Percentiles rank a stretch among this genome's conserved stretches.
Conservation (phyloP, 1,140 invertebrate species). For the Cephus cinctus region DNA sequence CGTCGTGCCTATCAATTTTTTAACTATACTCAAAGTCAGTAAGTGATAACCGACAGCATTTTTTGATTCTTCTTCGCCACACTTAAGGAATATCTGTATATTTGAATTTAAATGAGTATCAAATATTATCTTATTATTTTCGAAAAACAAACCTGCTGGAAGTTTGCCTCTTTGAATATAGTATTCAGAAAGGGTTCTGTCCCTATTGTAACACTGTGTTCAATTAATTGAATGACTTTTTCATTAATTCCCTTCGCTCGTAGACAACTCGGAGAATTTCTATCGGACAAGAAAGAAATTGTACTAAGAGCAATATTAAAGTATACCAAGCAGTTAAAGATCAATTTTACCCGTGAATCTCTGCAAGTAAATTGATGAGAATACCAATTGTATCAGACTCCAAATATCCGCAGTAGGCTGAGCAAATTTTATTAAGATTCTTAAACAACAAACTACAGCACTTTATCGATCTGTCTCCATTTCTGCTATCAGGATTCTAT, state of each 20-base stretch:
- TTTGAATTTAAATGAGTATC: constrained; percentile 1
- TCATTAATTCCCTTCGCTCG: constrained; percentile 13
- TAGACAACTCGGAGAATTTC: constrained; percentile 30
- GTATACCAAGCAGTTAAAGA: background rate
- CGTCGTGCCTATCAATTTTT: constrained; percentile 28
- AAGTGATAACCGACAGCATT: constrained; percentile 37
- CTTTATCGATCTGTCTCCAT: constrained; percentile 28
- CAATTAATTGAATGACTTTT: constrained; percentile 25
- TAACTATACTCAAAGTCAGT: constrained; percentile 35
- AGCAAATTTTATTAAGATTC: constrained; percentile 37
- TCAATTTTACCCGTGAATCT: constrained; percentile 31
- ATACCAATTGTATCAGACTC: constrained; percentile 19
- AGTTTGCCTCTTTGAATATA: constrained; percentile 25
- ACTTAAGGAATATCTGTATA: constrained; percentile 34
- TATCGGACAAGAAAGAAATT: constrained; percentile 8
- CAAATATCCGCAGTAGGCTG: constrained; percentile 27
- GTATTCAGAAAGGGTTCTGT: constrained; percentile 28
- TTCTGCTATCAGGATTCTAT: constrained; percentile 21
- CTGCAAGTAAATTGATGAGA: constrained; percentile 29
- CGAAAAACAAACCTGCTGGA: constrained; percentile 29
- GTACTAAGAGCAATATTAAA: background rate
- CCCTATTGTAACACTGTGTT: constrained; percentile 21
- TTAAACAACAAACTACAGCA: constrained; percentile 34
- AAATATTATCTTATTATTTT: constrained; percentile 1
- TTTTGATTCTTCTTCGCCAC: constrained; percentile 14